Evolutionary conservation across 2,888 invertebrate genomes (phyloP), one percentile per base, ranked within the genome.

Genomic region (Andrena hattorfiana): DNA sequence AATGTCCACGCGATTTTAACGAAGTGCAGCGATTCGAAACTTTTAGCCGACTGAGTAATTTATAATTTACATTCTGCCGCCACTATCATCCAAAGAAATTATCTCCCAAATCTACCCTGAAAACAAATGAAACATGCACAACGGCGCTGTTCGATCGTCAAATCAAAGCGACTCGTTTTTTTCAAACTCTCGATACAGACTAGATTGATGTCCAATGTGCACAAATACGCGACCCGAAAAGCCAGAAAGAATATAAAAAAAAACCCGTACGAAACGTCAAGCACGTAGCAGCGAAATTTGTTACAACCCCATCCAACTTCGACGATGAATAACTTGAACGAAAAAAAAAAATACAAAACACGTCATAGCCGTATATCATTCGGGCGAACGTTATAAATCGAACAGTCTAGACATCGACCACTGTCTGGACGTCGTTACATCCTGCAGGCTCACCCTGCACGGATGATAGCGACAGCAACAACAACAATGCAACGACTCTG

Each of bases 311-410:
- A 23, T 67, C 67, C 49, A 54, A 62, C 62, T 48, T 32, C 20
- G 30, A 32, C 68, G 30, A 63, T 77, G 54, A 63, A 68, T 63
- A 68, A 76, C 62, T 62, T 32, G 68, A 23, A 69, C 20, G 20
- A 26, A 56, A 56, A 51, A 51, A n/a, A 20, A 20, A 20, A 51
- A 51, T 10, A 26, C 20, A 59, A 76, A 68, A 68, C 62, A 76
- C 13, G 62, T 56, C 51, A 28, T 48, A 48, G 48, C 48, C 68
- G 54, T 77, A 8, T 48, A 16, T 78, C 78, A 68, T 26, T 16
- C 35, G 1, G 28, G 8, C 26, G 62, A 48, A 48, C 20, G 54
- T 63, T 20, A 49, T 56, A 63, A 78, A 77, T 78, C 68, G 32
- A 76, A 10, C 48, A 63, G 48, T 62, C 54, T 23, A 56, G 54